Conservation (phyloP, 2,888 invertebrate genomes). For the Yponomeuta sedellus region DNA sequence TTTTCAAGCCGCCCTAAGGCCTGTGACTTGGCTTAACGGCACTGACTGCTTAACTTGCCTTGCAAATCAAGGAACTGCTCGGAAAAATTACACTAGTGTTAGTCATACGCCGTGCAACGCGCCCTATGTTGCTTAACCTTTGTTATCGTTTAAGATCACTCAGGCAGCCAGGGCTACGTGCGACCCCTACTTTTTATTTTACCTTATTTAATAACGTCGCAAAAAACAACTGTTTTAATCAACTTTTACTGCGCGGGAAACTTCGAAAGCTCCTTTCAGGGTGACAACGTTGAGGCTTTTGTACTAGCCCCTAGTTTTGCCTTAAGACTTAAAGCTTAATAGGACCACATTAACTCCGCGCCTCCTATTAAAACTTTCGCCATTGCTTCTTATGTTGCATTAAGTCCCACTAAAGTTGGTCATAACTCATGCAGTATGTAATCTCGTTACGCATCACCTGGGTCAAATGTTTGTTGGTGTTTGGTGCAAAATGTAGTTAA, state of each 20-base stretch:
- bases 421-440: constrained; percentile 13
- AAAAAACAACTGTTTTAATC: too few species aligned
- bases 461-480: constrained; percentile 7
- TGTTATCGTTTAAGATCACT: too few species aligned
- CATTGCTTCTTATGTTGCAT: constrained; percentile 25
- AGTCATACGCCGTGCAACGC: too few species aligned
- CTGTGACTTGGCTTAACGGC: too few species aligned
- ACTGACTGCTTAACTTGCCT: too few species aligned
- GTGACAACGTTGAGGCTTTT: constrained; percentile 1
- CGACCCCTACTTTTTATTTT: too few species aligned
- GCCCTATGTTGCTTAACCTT: too few species aligned
- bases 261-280: not conserved
- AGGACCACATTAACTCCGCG: constrained; percentile 18
- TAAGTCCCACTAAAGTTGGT: constrained; percentile 8
- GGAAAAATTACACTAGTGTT: too few species aligned
- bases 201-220: too few species aligned
- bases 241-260: not conserved
- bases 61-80: too few species aligned
- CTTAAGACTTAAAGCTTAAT: constrained; percentile 20
- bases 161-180: too few species aligned
- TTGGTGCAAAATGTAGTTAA: not conserved
- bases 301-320: constrained; percentile 20
- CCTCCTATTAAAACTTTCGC: constrained; percentile 28
- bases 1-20: too few species aligned
- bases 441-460: constrained; percentile 13